A percentile compares a stretch with the other conserved stretches of the same genome.
Conservation (phyloP, 2,797 vertebrate genomes). For the Emys orbicularis region DNA sequence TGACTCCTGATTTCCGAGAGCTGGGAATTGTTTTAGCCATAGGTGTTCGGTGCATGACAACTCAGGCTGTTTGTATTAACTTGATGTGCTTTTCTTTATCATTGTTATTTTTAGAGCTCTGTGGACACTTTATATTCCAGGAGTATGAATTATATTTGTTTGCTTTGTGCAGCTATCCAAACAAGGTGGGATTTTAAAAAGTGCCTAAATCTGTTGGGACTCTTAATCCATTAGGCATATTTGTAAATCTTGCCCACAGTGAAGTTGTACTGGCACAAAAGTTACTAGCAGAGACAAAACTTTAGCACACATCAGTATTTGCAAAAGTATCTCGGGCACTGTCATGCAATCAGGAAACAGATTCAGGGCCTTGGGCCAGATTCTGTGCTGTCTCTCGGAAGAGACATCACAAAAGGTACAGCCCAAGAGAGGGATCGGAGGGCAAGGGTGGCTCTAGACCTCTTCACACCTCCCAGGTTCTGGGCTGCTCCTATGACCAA, state of each 20-base stretch:
- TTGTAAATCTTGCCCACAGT: neutral
- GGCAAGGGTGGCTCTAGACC: neutral
- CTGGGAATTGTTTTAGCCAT: neutral
- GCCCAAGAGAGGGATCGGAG: neutral
- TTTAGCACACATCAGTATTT: neutral
- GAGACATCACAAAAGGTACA: neutral
- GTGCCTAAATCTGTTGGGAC: rapidly evolving
- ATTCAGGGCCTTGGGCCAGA: neutral
- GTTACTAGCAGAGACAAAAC: neutral
- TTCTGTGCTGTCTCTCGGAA: neutral
- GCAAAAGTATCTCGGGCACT: neutral
- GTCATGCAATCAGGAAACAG: neutral
- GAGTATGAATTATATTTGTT: neutral
- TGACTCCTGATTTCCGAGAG: neutral
- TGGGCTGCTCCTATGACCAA: neutral
- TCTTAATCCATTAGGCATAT: neutral
- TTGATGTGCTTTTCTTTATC: neutral
- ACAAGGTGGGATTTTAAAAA: neutral
- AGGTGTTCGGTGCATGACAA: neutral
- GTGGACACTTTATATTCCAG: neutral
- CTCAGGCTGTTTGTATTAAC: neutral
- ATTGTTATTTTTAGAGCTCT: slow-evolving; percentile 19
- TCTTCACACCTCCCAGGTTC: neutral
- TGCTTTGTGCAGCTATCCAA: neutral
- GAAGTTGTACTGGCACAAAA: neutral